phyloP scores from a whole-genome alignment of 1,140 invertebrate genomes.

The Drosophila nasuta region DNA sequence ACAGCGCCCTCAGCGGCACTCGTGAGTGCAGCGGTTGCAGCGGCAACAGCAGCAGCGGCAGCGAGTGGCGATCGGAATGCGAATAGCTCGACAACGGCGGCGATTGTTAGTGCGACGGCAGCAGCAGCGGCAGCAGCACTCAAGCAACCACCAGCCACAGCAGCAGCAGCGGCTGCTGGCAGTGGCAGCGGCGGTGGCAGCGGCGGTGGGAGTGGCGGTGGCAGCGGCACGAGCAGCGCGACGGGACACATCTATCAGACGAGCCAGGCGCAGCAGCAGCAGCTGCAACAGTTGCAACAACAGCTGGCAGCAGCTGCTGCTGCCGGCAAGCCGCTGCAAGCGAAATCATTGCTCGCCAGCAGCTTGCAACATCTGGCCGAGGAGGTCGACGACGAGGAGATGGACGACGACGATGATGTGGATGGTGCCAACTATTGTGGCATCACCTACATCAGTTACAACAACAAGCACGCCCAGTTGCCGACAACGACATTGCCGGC shows the following conservation, averaged over 20 bases:
- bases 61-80: slow-evolving; percentile 61
- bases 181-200: slow-evolving; percentile 12
- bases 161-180: slow-evolving; percentile 21
- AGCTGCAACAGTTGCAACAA: slow-evolving; percentile 71
- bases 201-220: not conserved
- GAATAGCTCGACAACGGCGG: slow-evolving; percentile 69
- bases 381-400: slow-evolving; percentile 78
- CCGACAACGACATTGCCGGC: slow-evolving; percentile 73
- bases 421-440: slow-evolving; percentile 79
- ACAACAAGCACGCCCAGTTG: slow-evolving; percentile 81
- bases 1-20: slow-evolving; percentile 54
- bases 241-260: slow-evolving; percentile 72
- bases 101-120: slow-evolving; percentile 48
- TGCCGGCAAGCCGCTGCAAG: slow-evolving; percentile 65
- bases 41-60: slow-evolving; percentile 67
- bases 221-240: slow-evolving; percentile 51
- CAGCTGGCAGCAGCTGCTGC: slow-evolving; percentile 72
- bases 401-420: slow-evolving; percentile 76
- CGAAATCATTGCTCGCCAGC: slow-evolving; percentile 73
- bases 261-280: slow-evolving; percentile 76
- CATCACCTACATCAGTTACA: slow-evolving; percentile 81
- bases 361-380: slow-evolving; percentile 80
- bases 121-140: slow-evolving; percentile 46
- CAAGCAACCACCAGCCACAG: slow-evolving; percentile 45
- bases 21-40: slow-evolving; percentile 65